Evolutionary conservation across 2,113 vertebrate genomes (phyloP).

Genomic region (Chloebia gouldiae): DNA sequence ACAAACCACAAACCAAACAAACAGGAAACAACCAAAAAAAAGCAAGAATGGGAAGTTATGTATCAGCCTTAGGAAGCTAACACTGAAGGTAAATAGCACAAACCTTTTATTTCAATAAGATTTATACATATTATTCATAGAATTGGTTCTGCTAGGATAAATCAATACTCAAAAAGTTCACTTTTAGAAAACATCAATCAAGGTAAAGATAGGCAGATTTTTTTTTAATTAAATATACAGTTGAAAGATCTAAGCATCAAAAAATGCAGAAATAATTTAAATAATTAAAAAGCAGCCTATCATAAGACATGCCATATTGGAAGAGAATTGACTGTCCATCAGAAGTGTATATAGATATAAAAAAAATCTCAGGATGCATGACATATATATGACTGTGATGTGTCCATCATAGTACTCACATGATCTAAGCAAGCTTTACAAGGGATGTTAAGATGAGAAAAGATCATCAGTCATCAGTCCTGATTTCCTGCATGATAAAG

Average conservation of each 20-base stretch:
- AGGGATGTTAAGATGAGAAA: constrained; percentile 52
- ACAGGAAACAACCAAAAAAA: no score
- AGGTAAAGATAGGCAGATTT: background rate
- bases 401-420: constrained; percentile 25
- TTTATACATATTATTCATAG: background rate
- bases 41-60: background rate
- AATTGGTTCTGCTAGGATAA: background rate
- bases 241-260: background rate
- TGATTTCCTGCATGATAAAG: constrained; percentile 61
- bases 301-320: background rate
- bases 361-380: background rate
- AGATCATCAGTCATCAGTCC: constrained; percentile 48
- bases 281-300: constrained; percentile 23
- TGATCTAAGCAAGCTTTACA: constrained; percentile 16
- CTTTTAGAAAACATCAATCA: background rate
- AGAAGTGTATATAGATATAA: constrained; percentile 28
- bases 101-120: background rate
- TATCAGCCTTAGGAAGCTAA: background rate
- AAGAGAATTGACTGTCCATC: constrained; percentile 4
- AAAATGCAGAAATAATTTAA: constrained; percentile 17
- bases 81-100: background rate
- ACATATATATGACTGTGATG: constrained; percentile 40
- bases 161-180: background rate
- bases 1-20: background rate
- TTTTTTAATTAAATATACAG: background rate